phyloP scores from a whole-genome alignment of 1,140 invertebrate genomes.

The Elymnias hypermnestra region DNA sequence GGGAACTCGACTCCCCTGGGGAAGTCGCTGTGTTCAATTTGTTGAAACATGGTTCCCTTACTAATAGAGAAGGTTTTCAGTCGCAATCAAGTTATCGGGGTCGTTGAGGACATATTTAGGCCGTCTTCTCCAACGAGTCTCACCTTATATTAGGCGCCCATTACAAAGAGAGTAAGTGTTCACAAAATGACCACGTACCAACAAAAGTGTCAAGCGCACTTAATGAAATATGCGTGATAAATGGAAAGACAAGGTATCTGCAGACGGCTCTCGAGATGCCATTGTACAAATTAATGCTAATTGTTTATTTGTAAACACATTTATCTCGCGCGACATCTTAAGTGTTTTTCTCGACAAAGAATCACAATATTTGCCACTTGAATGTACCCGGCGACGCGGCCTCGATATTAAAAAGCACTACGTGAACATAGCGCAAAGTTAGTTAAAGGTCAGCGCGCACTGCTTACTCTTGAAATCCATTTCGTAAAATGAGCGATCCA shows the following conservation, averaged over 20 bases:
- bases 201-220: neutral
- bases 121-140: too few species aligned
- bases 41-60: too few species aligned
- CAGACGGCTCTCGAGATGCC: slow-evolving; percentile 11
- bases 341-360: slow-evolving; percentile 33
- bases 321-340: slow-evolving; percentile 31
- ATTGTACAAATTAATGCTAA: slow-evolving; percentile 25
- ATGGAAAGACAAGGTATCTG: neutral
- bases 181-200: neutral
- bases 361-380: slow-evolving; percentile 38
- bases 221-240: neutral
- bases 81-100: too few species aligned
- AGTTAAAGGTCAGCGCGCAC: too few species aligned
- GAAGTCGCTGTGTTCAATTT: too few species aligned
- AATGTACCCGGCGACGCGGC: slow-evolving; percentile 16
- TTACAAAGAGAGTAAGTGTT: neutral
- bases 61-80: too few species aligned
- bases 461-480: too few species aligned
- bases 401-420: slow-evolving; percentile 14
- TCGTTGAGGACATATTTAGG: too few species aligned
- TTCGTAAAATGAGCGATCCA: too few species aligned
- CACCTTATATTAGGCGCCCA: too few species aligned
- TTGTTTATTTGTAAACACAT: slow-evolving; percentile 35
- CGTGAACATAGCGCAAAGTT: too few species aligned
- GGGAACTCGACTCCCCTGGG: too few species aligned